These are phyloP conservation scores for Lasioglossum leucozonium DNA, from an alignment of 2,888 invertebrate species.

Conservation along the genomic window DNA sequence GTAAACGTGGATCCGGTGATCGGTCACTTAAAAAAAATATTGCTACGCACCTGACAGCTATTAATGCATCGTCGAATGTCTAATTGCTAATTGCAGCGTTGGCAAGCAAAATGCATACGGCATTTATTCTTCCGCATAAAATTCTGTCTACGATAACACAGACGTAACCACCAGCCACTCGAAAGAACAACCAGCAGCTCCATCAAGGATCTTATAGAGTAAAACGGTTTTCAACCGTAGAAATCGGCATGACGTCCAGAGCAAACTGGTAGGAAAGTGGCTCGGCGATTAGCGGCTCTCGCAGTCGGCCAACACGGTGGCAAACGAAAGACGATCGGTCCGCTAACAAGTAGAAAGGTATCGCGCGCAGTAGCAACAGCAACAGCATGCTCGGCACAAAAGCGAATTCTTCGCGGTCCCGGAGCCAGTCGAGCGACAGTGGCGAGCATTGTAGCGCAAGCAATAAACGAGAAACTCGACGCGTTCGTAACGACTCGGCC, in stretches of 20 bases:
- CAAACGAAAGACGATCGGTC: neutral
- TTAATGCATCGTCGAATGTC: neutral
- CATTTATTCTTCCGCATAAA: neutral
- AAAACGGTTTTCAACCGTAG: neutral
- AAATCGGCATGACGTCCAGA: neutral
- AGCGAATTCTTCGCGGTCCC: neutral
- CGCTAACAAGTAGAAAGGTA: neutral
- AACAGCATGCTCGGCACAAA: neutral
- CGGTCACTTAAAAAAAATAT: neutral
- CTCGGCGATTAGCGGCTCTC: neutral
- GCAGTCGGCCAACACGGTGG: neutral
- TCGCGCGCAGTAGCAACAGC: too few relatives aligned
- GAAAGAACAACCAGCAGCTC: too few relatives aligned
- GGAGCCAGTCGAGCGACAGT: neutral
- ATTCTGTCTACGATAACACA: too few relatives aligned
- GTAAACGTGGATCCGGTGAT: neutral
- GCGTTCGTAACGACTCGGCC: neutral
- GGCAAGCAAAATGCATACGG: neutral
- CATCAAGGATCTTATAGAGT: too few relatives aligned
- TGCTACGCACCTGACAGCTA: neutral
- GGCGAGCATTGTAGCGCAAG: neutral
- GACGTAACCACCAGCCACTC: too few relatives aligned
- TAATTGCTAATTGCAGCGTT: neutral
- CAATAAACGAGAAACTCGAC: conserved; percentile 6
- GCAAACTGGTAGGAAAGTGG: neutral